phyloP scores from a whole-genome alignment of 2,888 invertebrate species.

The Eutolmus rufibarbis region DNA sequence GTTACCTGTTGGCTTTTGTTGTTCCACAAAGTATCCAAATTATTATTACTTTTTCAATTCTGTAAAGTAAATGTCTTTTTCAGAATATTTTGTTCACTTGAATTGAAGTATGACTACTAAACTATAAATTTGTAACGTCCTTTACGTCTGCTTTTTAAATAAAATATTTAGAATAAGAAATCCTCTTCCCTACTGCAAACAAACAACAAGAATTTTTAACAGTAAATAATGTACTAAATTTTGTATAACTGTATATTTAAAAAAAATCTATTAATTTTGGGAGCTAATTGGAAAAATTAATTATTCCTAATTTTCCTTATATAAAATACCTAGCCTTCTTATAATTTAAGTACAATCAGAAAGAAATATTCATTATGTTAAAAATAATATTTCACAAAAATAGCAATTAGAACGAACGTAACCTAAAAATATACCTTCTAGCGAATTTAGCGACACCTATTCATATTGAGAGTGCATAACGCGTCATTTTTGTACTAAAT shows the following conservation, averaged over 20 bases:
- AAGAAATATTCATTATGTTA: background rate
- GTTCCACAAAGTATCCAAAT: background rate
- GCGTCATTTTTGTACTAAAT: constrained; percentile 63
- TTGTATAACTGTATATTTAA: background rate
- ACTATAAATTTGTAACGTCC: background rate
- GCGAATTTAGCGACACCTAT: background rate
- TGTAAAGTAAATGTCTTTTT: background rate
- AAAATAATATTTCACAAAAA: background rate
- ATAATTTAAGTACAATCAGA: background rate
- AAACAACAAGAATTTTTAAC: background rate
- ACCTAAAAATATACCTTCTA: background rate
- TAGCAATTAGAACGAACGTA: background rate
- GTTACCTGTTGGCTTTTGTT: background rate
- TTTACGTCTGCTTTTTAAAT: background rate
- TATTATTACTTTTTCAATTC: background rate
- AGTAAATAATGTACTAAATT: background rate
- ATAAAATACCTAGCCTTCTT: background rate
- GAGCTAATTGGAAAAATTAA: background rate
- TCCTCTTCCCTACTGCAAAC: background rate
- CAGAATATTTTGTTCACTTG: background rate
- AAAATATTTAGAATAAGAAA: background rate
- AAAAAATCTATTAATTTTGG: background rate
- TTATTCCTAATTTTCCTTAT: background rate
- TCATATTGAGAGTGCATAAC: constrained; percentile 50
- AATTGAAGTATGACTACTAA: background rate